A percentile compares a stretch with the other conserved stretches of the same genome.
Evolutionary conservation across 1,140 invertebrate species (phyloP).

Genomic region (Drosophila melanogaster): Release_6_plus_ISO1_MT NC_004354.4:18900001-18900500

Average conservation of each 20-base stretch:
- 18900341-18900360: conserved; percentile 42
- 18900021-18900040: no score
- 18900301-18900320: conserved; percentile 21
- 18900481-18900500: conserved; percentile 13
- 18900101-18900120: no score
- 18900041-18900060: no score
- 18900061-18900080: no score
- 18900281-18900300: conserved; percentile 31
- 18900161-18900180: no score
- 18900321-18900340: conserved; percentile 56
- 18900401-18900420: conserved; percentile 83
- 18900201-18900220: no score
- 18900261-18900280: conserved; percentile 31
- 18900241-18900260: conserved; percentile 3
- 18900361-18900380: conserved; percentile 71
- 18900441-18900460: conserved; percentile 50
- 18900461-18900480: conserved; percentile 29
- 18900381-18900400: conserved; percentile 79
- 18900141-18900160: no score
- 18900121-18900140: no score
- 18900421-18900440: conserved; percentile 80
- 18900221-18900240: neutral
- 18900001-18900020: no score
- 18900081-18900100: no score
- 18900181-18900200: no score